These are phyloP conservation scores for Psylliodes chrysocephalus DNA, from an alignment of 2,888 invertebrate genomes.

Conservation along the genomic window DNA sequence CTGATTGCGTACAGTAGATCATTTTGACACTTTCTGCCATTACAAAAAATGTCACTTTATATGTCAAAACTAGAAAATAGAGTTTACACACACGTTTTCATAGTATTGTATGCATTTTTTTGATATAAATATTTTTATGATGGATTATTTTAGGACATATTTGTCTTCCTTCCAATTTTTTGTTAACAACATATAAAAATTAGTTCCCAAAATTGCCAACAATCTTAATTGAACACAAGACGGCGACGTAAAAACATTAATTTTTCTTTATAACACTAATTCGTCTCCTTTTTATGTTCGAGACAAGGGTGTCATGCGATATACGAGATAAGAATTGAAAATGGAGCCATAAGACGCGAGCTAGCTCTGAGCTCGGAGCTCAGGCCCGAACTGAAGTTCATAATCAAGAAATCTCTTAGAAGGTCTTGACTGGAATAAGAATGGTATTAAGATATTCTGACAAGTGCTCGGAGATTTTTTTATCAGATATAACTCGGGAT, in stretches of 20 bases:
- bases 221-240: slow-evolving; percentile 9
- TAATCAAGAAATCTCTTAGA: slow-evolving; percentile 15
- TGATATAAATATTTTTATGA: too few relatives aligned
- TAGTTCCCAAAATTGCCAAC: too few relatives aligned
- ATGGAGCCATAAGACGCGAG: slow-evolving; percentile 7
- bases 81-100: too few relatives aligned
- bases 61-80: too few relatives aligned
- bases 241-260: slow-evolving; percentile 4
- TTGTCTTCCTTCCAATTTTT: too few relatives aligned
- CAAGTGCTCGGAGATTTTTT: slow-evolving; percentile 11
- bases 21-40: too few relatives aligned
- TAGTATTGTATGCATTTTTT: too few relatives aligned
- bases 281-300: slow-evolving; percentile 12
- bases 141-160: too few relatives aligned
- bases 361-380: slow-evolving; percentile 6
- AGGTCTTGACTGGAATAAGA: slow-evolving; percentile 11
- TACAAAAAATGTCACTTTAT: too few relatives aligned
- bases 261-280: slow-evolving; percentile 8
- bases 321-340: slow-evolving; percentile 16
- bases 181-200: too few relatives aligned
- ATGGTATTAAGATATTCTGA: slow-evolving; percentile 18
- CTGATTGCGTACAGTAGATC: too few relatives aligned
- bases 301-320: slow-evolving; percentile 11
- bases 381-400: slow-evolving; percentile 1
- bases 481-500: slow-evolving; percentile 7